Percentiles rank a stretch among this genome's conserved stretches.
phyloP scores from a whole-genome alignment of 2,797 vertebrate genomes.

The Anableps anableps region DNA sequence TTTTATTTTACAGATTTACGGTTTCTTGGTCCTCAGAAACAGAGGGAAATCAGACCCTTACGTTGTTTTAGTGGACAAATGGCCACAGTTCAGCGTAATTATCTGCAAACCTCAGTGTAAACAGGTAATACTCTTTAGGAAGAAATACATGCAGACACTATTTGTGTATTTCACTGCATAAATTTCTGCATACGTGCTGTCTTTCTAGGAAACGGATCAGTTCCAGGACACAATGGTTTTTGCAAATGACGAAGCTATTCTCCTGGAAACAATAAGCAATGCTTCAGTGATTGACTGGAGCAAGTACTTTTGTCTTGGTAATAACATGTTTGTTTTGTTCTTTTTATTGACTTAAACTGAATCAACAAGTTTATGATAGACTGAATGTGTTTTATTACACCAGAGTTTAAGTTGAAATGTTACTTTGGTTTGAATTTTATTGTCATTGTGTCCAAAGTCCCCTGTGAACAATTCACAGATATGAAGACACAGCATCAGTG shows the following conservation, averaged over 20 bases:
- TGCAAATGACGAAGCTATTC: constrained; percentile 46
- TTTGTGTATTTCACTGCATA: neutral
- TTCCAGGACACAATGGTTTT: constrained; percentile 52
- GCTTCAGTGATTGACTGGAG: constrained; percentile 49
- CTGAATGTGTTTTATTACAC: neutral
- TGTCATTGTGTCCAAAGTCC: constrained; percentile 24
- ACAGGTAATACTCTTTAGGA: constrained; percentile 26
- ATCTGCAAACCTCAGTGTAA: constrained; percentile 39
- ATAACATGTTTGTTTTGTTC: neutral
- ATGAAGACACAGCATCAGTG: neutral
- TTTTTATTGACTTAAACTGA: neutral
- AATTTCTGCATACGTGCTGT: neutral
- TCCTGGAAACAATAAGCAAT: constrained; percentile 43
- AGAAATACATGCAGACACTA: neutral
- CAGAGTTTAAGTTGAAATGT: neutral
- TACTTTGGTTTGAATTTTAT: neutral
- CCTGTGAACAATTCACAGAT: neutral
- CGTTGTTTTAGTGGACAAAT: constrained; percentile 58
- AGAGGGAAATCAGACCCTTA: constrained; percentile 37
- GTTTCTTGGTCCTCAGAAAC: constrained; percentile 48
- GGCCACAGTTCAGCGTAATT: constrained; percentile 64
- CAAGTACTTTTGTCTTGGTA: constrained; percentile 56
- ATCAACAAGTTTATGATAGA: neutral
- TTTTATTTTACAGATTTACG: constrained; percentile 51
- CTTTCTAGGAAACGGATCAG: constrained; percentile 43